Conservation (phyloP, 2,113 vertebrate genomes). For the Willisornis vidua region DNA sequence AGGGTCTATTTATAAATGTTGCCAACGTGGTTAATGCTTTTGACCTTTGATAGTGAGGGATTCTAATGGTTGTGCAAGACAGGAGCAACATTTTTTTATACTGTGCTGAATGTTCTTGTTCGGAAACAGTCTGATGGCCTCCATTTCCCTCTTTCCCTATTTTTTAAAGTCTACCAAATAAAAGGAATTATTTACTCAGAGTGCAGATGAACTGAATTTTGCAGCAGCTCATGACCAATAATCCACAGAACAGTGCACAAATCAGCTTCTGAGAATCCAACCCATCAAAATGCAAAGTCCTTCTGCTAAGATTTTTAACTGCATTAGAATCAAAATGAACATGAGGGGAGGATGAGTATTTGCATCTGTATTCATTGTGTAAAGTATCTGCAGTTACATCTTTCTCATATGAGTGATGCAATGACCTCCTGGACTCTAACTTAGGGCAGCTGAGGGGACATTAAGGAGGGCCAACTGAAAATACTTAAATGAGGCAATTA, state of each 20-base stretch:
- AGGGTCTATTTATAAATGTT: slow-evolving; percentile 59
- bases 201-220: background rate
- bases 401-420: background rate
- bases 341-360: background rate
- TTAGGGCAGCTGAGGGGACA: background rate
- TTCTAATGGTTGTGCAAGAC: slow-evolving; percentile 43
- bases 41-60: slow-evolving; percentile 61
- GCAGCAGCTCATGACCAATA: background rate
- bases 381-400: background rate
- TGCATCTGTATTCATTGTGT: background rate
- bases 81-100: slow-evolving; percentile 29
- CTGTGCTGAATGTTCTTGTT: slow-evolving; percentile 34
- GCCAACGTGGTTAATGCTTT: slow-evolving; percentile 61
- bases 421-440: background rate
- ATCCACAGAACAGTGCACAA: background rate
- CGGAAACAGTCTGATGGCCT: background rate
- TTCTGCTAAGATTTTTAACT: background rate
- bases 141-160: background rate
- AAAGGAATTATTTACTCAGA: slow-evolving; percentile 28
- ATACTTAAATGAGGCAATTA: background rate
- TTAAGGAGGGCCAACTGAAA: background rate
- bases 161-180: slow-evolving; percentile 10
- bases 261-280: background rate
- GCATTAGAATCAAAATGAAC: background rate
- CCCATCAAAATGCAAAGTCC: background rate